These are phyloP conservation scores for Odontamblyopus lacepedii DNA, from an alignment of 2,797 vertebrate genomes.

Conservation along the genomic window DNA sequence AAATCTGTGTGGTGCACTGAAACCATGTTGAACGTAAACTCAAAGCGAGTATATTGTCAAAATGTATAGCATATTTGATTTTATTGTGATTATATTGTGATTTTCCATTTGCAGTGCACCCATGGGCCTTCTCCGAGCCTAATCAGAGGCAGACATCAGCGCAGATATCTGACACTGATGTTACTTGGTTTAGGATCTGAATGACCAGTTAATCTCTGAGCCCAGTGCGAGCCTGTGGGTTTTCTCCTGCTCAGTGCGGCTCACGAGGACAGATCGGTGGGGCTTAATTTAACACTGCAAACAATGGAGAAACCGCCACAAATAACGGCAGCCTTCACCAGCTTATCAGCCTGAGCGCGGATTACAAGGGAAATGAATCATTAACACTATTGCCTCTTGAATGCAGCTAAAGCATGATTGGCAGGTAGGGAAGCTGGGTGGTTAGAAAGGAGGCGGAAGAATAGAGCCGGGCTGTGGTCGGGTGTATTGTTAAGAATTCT, in stretches of 20 bases:
- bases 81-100: too few species aligned
- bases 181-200: constrained; percentile 49
- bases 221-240: constrained; percentile 57
- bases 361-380: constrained; percentile 81
- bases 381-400: constrained; percentile 78
- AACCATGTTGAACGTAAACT: too few species aligned
- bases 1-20: too few species aligned
- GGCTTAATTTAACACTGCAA: constrained; percentile 77
- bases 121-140: constrained; percentile 1
- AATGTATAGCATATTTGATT: too few species aligned
- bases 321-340: constrained; percentile 70
- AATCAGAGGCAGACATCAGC: constrained; percentile 19
- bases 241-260: constrained; percentile 57
- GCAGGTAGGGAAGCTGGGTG: constrained; percentile 65
- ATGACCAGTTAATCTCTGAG: constrained; percentile 64
- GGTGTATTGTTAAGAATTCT: constrained; percentile 36
- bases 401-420: constrained; percentile 76
- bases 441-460: constrained; percentile 23
- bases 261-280: constrained; percentile 66
- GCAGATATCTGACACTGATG: constrained; percentile 40
- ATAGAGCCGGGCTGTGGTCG: constrained; percentile 57
- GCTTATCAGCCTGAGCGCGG: constrained; percentile 75
- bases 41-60: neutral
- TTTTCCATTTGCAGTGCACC: neutral
- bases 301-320: constrained; percentile 75